These are phyloP conservation scores for Netelia melanura DNA, from an alignment of 2,888 invertebrate genomes.

Conservation along the genomic window DNA sequence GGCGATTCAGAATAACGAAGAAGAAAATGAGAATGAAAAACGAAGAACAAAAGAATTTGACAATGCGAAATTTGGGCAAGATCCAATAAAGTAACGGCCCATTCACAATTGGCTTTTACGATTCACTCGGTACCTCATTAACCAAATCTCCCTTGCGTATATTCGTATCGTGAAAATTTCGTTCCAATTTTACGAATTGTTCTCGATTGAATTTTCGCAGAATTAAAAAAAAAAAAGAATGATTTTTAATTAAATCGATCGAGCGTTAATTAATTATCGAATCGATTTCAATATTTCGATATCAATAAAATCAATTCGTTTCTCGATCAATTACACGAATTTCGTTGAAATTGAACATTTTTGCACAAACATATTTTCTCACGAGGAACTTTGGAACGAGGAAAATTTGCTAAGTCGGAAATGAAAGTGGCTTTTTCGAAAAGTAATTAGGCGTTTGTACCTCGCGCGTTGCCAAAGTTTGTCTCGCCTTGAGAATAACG, in stretches of 20 bases:
- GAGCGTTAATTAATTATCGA: too few relatives aligned
- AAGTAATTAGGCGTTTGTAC: too few relatives aligned
- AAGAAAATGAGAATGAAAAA: slow-evolving; percentile 28
- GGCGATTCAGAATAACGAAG: slow-evolving; percentile 18
- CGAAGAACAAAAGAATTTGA: background rate
- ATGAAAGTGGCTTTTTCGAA: too few relatives aligned
- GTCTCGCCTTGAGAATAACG: too few relatives aligned
- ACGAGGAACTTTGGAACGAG: too few relatives aligned
- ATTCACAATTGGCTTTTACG: slow-evolving; percentile 46
- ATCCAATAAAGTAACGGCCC: slow-evolving; percentile 61
- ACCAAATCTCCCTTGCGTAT: slow-evolving; percentile 17
- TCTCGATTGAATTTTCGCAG: background rate
- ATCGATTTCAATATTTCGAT: too few relatives aligned
- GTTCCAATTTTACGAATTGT: slow-evolving; percentile 24
- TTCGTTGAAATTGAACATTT: too few relatives aligned
- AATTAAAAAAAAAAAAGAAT: background rate
- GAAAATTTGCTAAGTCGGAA: too few relatives aligned
- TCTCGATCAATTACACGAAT: too few relatives aligned
- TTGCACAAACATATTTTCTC: too few relatives aligned
- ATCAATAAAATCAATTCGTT: too few relatives aligned
- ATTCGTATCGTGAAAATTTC: slow-evolving; percentile 10
- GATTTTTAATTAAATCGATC: background rate
- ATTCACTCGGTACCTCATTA: slow-evolving; percentile 56
- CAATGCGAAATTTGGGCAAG: slow-evolving; percentile 42
- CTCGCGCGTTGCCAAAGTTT: too few relatives aligned